These are phyloP conservation scores for Poecilobothrus nobilitatus DNA, from an alignment of 2,888 invertebrate species.

Conservation along the genomic window DNA sequence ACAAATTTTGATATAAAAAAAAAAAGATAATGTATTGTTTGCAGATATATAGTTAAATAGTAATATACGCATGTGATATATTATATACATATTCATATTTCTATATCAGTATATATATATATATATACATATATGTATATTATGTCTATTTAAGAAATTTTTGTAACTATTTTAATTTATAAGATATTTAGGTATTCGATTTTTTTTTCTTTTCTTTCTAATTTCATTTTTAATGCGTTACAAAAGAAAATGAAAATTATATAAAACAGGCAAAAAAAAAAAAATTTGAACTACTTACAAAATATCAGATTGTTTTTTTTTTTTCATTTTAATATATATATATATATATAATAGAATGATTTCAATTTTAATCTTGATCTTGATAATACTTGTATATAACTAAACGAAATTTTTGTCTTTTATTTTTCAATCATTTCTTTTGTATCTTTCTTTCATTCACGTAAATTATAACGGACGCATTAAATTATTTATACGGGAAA, in stretches of 20 bases:
- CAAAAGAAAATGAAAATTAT: neutral
- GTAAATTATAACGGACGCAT: too few relatives aligned
- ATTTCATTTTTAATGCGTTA: neutral
- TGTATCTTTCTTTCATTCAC: too few relatives aligned
- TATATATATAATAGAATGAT: neutral
- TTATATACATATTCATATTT: too few relatives aligned
- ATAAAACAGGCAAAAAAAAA: neutral
- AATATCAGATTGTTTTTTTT: neutral
- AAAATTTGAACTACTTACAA: neutral
- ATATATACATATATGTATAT: too few relatives aligned
- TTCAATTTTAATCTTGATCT: neutral
- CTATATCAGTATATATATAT: too few relatives aligned
- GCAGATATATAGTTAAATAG: too few relatives aligned
- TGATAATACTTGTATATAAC: neutral
- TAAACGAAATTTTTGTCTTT: neutral
- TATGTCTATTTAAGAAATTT: neutral
- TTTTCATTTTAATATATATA: neutral
- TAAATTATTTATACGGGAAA: too few relatives aligned
- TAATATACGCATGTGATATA: too few relatives aligned
- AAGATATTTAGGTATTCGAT: neutral
- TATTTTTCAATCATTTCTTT: too few relatives aligned
- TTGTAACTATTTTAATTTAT: neutral
- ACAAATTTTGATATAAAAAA: too few relatives aligned
- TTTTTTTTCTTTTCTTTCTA: neutral
- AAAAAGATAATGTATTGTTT: too few relatives aligned